A percentile compares a stretch with the other conserved stretches of the same genome.
phyloP scores from a whole-genome alignment of 2,797 vertebrate genomes.

The Dallia pectoralis region DNA sequence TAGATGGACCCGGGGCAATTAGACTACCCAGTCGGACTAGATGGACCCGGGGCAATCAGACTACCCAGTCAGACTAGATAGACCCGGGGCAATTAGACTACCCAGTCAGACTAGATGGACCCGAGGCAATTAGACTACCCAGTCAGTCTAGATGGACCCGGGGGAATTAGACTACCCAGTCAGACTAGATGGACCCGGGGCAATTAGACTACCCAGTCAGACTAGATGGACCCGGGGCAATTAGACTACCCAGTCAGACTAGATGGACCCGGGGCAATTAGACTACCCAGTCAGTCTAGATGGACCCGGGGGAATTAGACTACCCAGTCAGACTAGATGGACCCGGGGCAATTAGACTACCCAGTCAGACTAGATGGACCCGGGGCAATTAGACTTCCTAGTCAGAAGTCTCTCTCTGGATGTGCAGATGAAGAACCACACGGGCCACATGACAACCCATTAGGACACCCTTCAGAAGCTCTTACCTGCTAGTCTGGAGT shows the following conservation, averaged over 20 bases:
- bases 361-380: not conserved
- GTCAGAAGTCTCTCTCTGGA: not conserved
- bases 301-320: not conserved
- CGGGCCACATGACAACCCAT: not conserved
- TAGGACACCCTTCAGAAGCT: not conserved
- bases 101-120: not conserved
- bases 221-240: not conserved
- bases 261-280: not conserved
- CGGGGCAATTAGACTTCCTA: not conserved
- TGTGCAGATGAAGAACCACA: not conserved
- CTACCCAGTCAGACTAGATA: not conserved
- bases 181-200: not conserved
- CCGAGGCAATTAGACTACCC: not conserved
- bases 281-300: not conserved
- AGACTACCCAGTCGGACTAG: not conserved
- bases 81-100: not conserved
- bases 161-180: not conserved
- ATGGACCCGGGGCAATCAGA: not conserved
- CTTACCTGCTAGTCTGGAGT: slow-evolving; percentile 92
- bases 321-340: not conserved
- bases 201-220: not conserved
- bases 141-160: not conserved
- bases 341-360: not conserved
- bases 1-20: not conserved
- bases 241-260: not conserved